Evolutionary conservation across 1,140 invertebrate species (phyloP), one percentile per base, ranked within the genome.

Genomic region (Ladona fulva): DNA sequence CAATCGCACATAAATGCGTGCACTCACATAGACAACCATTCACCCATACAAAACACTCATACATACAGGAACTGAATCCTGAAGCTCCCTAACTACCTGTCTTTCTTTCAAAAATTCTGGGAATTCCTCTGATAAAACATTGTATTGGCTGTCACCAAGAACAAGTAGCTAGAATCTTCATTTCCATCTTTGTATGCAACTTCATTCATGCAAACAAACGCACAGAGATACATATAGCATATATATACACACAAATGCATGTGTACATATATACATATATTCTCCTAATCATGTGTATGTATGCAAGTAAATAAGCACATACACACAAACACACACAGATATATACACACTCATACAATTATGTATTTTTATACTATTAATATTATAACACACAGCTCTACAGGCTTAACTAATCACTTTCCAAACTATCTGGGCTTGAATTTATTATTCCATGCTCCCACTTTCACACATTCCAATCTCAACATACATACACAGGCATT

Each of bases 331-430:
- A 3, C n/a, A 12, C n/a, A 66, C 1, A 66, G 1, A 12, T 6
- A 66, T 12, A 22, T 5, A 8, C 29, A 37, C 8, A 37, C n/a
- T 6, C n/a, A 66, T 12, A 66, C 1, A 66, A 5, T 6, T 66
- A 66, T 66, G 14, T 66, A 66, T 66, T 66, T 66, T 66, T 22
- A 22, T 6, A 66, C 52, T 66, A 66, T 66, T 66, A 66, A 66
- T 66, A 66, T 19, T 66, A 66, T 66, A 66, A 66, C 52, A 66
- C 52, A 66, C 52, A 66, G n/a, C 52, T 66, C 52, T 66, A 66
- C 52, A 66, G 14, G n/a, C 14, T 66, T 66, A 66, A 22, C 52
- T 66, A 66, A 66, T 66, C 52, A 66, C 52, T 66, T 66, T 66
- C 52, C 3, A 66, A 66, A 66, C 52, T 66, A 66, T 66, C 52